Percentiles rank a stretch among this genome's conserved stretches.
Conservation (phyloP, 1,140 invertebrate genomes). For the Hestina assimilis region DNA sequence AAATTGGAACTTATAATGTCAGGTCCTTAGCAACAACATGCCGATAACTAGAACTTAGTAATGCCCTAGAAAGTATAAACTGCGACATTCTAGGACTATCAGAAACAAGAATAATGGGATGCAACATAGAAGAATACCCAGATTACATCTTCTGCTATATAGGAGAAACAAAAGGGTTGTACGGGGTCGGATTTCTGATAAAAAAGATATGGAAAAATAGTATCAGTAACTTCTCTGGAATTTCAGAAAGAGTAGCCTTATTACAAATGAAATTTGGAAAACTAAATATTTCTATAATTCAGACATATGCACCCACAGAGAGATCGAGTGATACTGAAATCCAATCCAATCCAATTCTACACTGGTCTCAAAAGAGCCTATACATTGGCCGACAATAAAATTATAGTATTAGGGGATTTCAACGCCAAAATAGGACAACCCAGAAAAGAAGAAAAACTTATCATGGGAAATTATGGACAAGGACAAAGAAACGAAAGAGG, state of each 20-base stretch:
- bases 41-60: not conserved
- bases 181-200: constrained; percentile 1
- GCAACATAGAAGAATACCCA: constrained; percentile 7
- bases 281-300: not conserved
- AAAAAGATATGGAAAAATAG: not conserved
- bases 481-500: constrained; percentile 1
- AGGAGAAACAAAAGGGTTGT: not conserved
- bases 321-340: not conserved
- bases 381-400: not conserved
- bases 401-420: constrained; percentile 1
- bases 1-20: not conserved
- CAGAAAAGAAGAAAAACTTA: not conserved
- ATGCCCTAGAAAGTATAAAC: not conserved
- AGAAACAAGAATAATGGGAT: constrained; percentile 1
- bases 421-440: not conserved
- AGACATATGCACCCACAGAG: not conserved
- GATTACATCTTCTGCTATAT: constrained; percentile 4
- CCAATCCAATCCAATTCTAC: not conserved
- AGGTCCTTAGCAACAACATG: not conserved
- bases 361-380: not conserved
- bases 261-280: not conserved
- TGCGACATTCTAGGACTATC: not conserved
- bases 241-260: not conserved
- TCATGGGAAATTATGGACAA: constrained; percentile 1
- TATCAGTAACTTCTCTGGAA: not conserved